Evolutionary conservation across 1,140 invertebrate genomes (phyloP), one percentile per base, ranked within the genome.

Genomic region (Aphaenogaster ashmeadi): DNA sequence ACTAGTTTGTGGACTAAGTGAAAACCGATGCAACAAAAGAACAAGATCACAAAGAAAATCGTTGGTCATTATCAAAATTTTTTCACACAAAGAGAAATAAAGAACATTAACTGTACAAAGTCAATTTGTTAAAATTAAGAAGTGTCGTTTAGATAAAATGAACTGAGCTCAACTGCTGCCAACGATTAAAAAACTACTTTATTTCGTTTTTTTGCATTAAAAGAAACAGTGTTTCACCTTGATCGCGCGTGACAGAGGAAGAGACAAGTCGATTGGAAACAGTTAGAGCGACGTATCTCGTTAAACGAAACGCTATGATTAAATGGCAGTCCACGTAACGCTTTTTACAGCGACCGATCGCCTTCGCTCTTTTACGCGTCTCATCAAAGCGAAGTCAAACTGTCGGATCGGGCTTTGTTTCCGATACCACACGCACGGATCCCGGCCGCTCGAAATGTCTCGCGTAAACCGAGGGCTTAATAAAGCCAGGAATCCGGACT

Each of bases 401-500:
- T 54, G 52, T 69, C 87, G 69, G n/a, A 67, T 79, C 80, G 71
- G 88, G 54, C 84, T 87, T 89, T 89, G 89, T 90, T 92, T 91
- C 90, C 88, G 67, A 90, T 78, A 47, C 71, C 78, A 66, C 74
- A 18, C 88, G 66, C 80, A 15, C 77, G 77, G 52, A 62, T 62
- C 88, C 27, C 52, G 44, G 67, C 77, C 75, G 81, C 64, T 91
- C 71, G 89, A 90, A 91, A 90, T 84, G 89, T 90, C 71, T 64
- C 87, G 89, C 90, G 90, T 91, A 91, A 91, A 91, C 87, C 90
- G 87, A 87, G 72, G 78, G 83, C 89, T 91, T 91, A 91, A 91
- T 91, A 91, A 91, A 91, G 90, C 87, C 89, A 67, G 89, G 90
- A 91, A 91, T 91, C 87, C 89, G 44, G 81, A 90, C 87, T 91